These are phyloP conservation scores for Nibea albiflora DNA, from an alignment of 2,113 vertebrate species.

Conservation along the genomic window DNA sequence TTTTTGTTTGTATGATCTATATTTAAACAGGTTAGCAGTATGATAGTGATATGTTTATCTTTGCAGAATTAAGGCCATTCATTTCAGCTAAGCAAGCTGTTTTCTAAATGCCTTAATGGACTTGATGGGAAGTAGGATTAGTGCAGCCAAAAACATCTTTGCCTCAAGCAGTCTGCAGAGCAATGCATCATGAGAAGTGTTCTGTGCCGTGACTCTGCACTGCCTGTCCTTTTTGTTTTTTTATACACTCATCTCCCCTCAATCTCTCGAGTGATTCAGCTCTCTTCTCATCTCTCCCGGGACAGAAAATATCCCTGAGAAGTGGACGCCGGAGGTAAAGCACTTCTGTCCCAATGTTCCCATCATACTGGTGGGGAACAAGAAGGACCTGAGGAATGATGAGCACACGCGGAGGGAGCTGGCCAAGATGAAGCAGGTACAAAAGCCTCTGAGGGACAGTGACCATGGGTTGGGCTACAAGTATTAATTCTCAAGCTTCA, in stretches of 20 bases:
- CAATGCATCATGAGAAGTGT: slow-evolving; percentile 66
- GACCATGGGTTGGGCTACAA: neutral
- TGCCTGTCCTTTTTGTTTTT: slow-evolving; percentile 44
- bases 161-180: slow-evolving; percentile 59
- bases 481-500: neutral
- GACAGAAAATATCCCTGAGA: slow-evolving; percentile 98
- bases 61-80: slow-evolving; percentile 1
- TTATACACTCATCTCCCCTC: neutral
- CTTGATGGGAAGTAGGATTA: slow-evolving; percentile 59
- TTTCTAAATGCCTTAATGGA: slow-evolving; percentile 59
- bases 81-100: slow-evolving; percentile 17
- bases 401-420: slow-evolving; percentile 94
- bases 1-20: neutral
- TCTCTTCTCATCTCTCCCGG: slow-evolving; percentile 45
- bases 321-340: slow-evolving; percentile 98
- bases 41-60: slow-evolving; percentile 12
- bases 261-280: slow-evolving; percentile 27
- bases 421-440: slow-evolving; percentile 98
- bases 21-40: neutral
- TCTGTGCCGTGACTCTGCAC: slow-evolving; percentile 49
- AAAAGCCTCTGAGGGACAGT: neutral
- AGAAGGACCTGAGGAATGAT: slow-evolving; percentile 96
- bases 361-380: slow-evolving; percentile 98
- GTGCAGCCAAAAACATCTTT: slow-evolving; percentile 68
- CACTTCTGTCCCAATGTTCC: slow-evolving; percentile 99